Conservation (phyloP, 2,113 vertebrate genomes). For the Aleadryas rufinucha region DNA sequence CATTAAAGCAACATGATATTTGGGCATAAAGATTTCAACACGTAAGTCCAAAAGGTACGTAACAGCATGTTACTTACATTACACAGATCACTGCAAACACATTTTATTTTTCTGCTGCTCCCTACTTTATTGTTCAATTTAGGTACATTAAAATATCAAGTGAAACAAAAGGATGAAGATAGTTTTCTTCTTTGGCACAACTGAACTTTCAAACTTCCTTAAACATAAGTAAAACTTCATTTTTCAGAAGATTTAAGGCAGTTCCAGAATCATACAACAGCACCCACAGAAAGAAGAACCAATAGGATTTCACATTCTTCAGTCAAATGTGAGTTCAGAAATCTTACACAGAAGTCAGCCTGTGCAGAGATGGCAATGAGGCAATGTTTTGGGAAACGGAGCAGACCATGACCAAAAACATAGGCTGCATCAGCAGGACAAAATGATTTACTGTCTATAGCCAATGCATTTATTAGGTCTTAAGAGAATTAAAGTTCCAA, state of each 20-base stretch:
- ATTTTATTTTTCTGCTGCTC: neutral
- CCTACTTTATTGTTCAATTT: neutral
- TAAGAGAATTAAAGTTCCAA: neutral
- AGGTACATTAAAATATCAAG: neutral
- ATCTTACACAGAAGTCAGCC: neutral
- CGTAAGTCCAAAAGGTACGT: neutral
- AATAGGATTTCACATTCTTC: neutral
- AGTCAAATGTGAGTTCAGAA: neutral
- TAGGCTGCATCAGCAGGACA: neutral
- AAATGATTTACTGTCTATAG: neutral
- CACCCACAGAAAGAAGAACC: neutral
- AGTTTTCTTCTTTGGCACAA: neutral
- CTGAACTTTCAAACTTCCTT: neutral
- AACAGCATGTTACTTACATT: neutral
- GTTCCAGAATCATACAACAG: neutral
- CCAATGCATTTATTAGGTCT: neutral
- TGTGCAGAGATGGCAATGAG: neutral
- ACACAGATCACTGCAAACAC: neutral
- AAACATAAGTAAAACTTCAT: neutral
- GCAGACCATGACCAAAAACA: neutral
- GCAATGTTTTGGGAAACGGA: neutral
- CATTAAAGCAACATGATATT: neutral
- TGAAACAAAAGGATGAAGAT: neutral
- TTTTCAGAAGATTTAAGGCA: neutral
- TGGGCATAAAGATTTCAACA: neutral